phyloP scores from a whole-genome alignment of 2,888 invertebrate genomes.

The Podabrus alpinus region DNA sequence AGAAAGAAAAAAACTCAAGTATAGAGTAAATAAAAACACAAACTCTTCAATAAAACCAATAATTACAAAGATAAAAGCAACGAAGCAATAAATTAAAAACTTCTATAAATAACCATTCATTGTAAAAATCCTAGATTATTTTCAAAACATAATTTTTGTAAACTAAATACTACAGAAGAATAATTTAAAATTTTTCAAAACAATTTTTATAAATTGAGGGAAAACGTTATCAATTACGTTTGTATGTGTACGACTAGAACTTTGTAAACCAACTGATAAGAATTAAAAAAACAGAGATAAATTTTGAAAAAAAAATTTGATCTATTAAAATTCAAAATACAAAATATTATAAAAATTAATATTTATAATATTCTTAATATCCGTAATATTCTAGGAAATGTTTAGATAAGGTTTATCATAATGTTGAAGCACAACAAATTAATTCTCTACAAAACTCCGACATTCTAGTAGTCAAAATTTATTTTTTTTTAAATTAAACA shows the following conservation, averaged over 20 bases:
- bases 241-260: background rate
- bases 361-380: no score
- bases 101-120: background rate
- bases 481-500: background rate
- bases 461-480: background rate
- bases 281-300: background rate
- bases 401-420: constrained; percentile 6
- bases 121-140: background rate
- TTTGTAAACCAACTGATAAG: background rate
- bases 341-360: background rate
- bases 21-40: background rate
- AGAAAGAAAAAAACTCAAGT: background rate
- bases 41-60: background rate
- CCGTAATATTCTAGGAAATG: background rate
- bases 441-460: background rate
- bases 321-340: background rate
- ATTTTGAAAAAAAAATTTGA: background rate
- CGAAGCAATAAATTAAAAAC: constrained; percentile 1
- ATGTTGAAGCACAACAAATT: constrained; percentile 1
- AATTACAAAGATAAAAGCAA: background rate
- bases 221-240: background rate
- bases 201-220: background rate
- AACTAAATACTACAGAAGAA: background rate
- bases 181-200: background rate
- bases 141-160: background rate